Percentiles rank a stretch among this genome's conserved stretches.
These are phyloP conservation scores for Vireo altiloquus DNA, from an alignment of 2,113 vertebrate species.

Conservation along the genomic window DNA sequence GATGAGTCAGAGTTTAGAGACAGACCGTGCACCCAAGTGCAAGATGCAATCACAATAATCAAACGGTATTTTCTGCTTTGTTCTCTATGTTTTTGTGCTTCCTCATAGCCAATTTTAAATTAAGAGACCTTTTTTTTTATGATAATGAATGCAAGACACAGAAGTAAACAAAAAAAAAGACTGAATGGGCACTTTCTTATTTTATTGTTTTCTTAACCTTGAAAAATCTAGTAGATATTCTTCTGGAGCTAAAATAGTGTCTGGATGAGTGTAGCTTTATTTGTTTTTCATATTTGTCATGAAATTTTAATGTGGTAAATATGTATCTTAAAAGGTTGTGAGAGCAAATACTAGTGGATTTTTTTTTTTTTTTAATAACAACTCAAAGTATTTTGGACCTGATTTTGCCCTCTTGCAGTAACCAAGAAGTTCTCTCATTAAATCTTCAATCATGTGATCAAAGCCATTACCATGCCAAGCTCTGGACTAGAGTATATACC, in stretches of 20 bases:
- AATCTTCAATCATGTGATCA: neutral
- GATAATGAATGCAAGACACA: neutral
- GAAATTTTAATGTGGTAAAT: neutral
- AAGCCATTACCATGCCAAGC: neutral
- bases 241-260: neutral
- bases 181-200: neutral
- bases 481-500: neutral
- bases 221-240: neutral
- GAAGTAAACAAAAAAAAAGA: neutral
- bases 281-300: neutral
- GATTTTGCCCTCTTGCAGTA: neutral
- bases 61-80: constrained; percentile 33
- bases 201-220: constrained; percentile 32
- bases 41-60: constrained; percentile 26
- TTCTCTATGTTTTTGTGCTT: neutral
- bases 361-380: neutral
- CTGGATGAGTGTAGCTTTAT: neutral
- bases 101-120: constrained; percentile 10
- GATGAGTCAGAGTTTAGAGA: constrained; percentile 52
- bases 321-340: neutral
- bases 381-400: neutral
- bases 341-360: neutral
- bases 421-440: neutral
- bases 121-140: neutral
- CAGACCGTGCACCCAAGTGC: neutral